These are phyloP conservation scores for Lepetodrilus schrolli DNA, from an alignment of 2,888 invertebrate species.

Conservation along the genomic window DNA sequence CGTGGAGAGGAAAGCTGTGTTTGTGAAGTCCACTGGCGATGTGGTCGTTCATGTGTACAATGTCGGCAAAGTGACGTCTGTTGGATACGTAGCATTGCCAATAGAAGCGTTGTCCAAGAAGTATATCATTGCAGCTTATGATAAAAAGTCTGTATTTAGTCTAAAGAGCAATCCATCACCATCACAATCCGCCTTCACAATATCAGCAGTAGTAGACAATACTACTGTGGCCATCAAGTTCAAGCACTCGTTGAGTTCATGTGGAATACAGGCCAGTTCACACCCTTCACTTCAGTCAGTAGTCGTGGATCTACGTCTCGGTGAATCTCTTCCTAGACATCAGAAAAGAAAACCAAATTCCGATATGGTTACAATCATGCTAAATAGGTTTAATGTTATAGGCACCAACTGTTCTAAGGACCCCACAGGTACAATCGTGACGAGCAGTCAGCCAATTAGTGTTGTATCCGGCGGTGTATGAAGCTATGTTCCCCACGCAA, in stretches of 20 bases:
- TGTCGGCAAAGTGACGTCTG: not conserved
- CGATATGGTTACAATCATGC: not conserved
- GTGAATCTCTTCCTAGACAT: not conserved
- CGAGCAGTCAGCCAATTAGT: not conserved
- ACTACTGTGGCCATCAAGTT: not conserved
- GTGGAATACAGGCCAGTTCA: not conserved
- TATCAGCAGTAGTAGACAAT: not conserved
- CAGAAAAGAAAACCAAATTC: no score
- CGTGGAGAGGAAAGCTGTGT: slow-evolving; percentile 8
- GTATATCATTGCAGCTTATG: not conserved
- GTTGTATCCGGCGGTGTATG: slow-evolving; percentile 11
- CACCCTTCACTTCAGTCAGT: no score
- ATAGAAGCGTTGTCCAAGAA: not conserved
- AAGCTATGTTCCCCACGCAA: not conserved
- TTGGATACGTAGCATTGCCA: not conserved
- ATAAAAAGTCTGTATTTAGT: not conserved
- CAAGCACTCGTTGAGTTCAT: not conserved
- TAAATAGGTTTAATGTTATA: not conserved
- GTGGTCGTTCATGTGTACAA: not conserved
- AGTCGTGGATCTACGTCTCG: no score
- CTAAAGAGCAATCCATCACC: not conserved
- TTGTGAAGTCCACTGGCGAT: not conserved
- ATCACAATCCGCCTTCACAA: not conserved
- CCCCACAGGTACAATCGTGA: not conserved
- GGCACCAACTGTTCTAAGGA: not conserved